phyloP scores from a whole-genome alignment of 2,888 invertebrate genomes.

The Brachycybe producta region DNA sequence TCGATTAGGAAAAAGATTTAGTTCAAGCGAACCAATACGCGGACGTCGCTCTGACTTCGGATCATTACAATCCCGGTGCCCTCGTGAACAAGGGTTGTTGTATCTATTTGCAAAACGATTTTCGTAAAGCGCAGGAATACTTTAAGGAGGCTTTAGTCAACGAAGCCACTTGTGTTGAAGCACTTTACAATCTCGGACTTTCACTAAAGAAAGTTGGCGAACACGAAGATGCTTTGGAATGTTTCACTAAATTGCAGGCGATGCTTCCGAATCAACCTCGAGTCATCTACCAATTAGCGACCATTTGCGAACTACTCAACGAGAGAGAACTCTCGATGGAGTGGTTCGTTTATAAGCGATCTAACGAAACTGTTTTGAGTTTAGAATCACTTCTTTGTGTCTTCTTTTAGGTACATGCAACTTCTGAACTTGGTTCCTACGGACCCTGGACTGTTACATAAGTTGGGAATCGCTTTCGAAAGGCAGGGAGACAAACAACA shows the following conservation, averaged over 20 bases:
- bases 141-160: conserved; percentile 61
- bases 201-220: conserved; percentile 54
- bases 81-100: conserved; percentile 76
- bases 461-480: conserved; percentile 80
- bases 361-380: too few relatives aligned
- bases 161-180: conserved; percentile 70
- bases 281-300: conserved; percentile 63
- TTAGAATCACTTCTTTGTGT: conserved; percentile 20
- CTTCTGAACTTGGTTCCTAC: conserved; percentile 68
- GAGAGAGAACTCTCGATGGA: conserved; percentile 43
- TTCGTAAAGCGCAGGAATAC: conserved; percentile 54
- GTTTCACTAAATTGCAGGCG: conserved; percentile 61
- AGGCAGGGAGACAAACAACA: conserved; percentile 80
- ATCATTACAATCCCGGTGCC: conserved; percentile 65
- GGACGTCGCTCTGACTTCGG: conserved; percentile 56
- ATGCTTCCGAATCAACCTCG: conserved; percentile 57
- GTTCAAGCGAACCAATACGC: conserved; percentile 64
- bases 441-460: conserved; percentile 77
- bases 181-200: conserved; percentile 63
- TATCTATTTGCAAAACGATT: conserved; percentile 52
- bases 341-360: conserved; percentile 39
- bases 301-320: conserved; percentile 54
- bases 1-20: conserved; percentile 62
- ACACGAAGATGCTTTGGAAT: conserved; percentile 60
- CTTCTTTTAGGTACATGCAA: conserved; percentile 52